A percentile compares a stretch with the other conserved stretches of the same genome.
Evolutionary conservation across 2,888 invertebrate species (phyloP).

Genomic region (Pteria penguin): DNA sequence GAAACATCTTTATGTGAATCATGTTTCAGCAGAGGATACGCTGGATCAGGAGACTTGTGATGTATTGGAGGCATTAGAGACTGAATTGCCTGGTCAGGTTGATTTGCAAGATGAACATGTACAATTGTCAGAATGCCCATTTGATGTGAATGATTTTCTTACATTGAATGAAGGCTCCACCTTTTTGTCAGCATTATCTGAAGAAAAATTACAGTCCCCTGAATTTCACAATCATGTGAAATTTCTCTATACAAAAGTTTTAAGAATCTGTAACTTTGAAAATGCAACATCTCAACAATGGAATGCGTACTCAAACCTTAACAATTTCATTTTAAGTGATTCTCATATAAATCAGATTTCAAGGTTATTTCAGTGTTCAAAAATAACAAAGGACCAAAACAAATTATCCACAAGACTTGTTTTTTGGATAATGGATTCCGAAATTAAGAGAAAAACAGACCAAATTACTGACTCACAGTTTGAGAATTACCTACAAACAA

Average conservation of each 20-base stretch:
- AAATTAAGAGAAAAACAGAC: slow-evolving; percentile 9
- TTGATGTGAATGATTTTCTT: background rate
- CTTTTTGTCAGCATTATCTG: background rate
- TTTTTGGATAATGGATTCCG: slow-evolving; percentile 3
- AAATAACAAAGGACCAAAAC: background rate
- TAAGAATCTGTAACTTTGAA: background rate
- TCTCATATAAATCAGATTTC: background rate
- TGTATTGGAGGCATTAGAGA: background rate
- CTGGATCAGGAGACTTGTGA: background rate
- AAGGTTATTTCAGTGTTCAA: background rate
- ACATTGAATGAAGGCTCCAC: background rate
- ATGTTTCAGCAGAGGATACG: background rate
- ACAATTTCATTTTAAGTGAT: slow-evolving; percentile 4
- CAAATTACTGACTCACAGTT: slow-evolving; percentile 3
- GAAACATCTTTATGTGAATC: background rate
- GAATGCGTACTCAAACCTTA: background rate
- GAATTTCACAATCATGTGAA: background rate
- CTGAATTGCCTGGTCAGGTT: background rate
- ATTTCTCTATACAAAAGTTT: background rate
- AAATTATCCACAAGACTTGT: slow-evolving; percentile 10
- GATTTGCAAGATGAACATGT: background rate
- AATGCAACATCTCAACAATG: background rate
- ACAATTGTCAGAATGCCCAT: background rate
- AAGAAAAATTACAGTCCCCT: background rate
- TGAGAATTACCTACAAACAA: background rate